phyloP scores from a whole-genome alignment of 2,888 invertebrate genomes.

The Trypoxylon attenuatum region DNA sequence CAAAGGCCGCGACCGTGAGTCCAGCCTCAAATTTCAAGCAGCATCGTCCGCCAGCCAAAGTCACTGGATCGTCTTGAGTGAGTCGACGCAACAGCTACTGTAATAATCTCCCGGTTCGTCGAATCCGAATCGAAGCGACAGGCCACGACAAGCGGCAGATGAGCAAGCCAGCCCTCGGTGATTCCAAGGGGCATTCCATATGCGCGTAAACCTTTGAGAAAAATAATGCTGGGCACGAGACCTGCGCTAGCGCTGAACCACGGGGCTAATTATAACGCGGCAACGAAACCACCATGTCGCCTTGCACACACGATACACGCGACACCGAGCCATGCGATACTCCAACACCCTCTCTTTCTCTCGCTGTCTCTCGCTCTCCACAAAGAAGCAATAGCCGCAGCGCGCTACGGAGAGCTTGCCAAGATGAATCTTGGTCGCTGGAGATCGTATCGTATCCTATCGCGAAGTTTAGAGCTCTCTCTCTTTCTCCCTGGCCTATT shows the following conservation, averaged over 20 bases:
- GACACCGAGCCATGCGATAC: too few species aligned
- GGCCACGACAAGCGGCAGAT: slow-evolving; percentile 1
- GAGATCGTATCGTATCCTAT: too few species aligned
- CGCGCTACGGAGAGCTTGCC: too few species aligned
- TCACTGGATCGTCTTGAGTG: too few species aligned
- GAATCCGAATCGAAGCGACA: neutral
- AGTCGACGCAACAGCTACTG: too few species aligned
- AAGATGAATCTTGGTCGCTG: neutral
- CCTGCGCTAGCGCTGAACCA: slow-evolving; percentile 45
- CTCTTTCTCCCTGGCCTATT: neutral
- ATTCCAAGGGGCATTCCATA: slow-evolving; percentile 4
- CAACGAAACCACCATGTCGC: slow-evolving; percentile 58
- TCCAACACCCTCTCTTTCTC: too few species aligned
- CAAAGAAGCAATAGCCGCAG: too few species aligned
- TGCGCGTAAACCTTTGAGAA: slow-evolving; percentile 35
- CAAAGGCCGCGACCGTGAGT: slow-evolving; percentile 36
- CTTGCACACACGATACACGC: slow-evolving; percentile 50
- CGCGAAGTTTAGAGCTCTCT: neutral
- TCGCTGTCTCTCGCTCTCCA: too few species aligned
- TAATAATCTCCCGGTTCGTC: too few species aligned
- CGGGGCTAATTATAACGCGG: slow-evolving; percentile 64
- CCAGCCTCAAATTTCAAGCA: slow-evolving; percentile 17
- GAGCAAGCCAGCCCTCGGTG: too few species aligned
- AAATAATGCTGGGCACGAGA: slow-evolving; percentile 11
- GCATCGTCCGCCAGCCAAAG: too few species aligned